Percentiles rank a stretch among this genome's conserved stretches.
Conservation (phyloP, 2,888 invertebrate genomes). For the Euzophera pinguis region DNA sequence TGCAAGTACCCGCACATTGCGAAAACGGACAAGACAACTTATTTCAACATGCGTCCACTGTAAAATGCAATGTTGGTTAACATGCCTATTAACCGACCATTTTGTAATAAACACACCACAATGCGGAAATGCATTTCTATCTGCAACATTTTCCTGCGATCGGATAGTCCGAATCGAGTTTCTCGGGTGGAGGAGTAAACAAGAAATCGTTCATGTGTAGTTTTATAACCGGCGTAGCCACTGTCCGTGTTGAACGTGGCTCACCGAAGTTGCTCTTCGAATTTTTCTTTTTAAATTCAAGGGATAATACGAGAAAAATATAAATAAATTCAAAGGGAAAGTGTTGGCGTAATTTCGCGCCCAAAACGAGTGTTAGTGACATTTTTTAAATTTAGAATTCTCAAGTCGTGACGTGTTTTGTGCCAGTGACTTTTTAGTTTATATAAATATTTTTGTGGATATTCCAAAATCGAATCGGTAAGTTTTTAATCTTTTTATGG, state of each 20-base stretch:
- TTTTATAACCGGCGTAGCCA: constrained; percentile 67
- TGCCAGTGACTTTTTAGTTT: constrained; percentile 53
- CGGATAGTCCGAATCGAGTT: constrained; percentile 44
- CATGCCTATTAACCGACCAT: constrained; percentile 50
- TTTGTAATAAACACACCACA: constrained; percentile 46
- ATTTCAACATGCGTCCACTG: constrained; percentile 34
- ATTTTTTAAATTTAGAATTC: constrained; percentile 30
- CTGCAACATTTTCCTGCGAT: constrained; percentile 49
- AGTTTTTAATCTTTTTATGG: constrained; percentile 23
- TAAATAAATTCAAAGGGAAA: constrained; percentile 12
- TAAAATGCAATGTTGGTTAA: constrained; percentile 35
- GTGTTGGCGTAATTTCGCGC: constrained; percentile 37
- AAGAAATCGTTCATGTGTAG: constrained; percentile 41
- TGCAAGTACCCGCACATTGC: constrained; percentile 35
- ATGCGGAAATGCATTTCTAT: constrained; percentile 53
- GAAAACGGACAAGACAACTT: constrained; percentile 46
- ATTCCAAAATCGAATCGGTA: constrained; percentile 20
- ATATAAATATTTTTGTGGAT: constrained; percentile 21
- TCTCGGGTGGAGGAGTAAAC: constrained; percentile 56
- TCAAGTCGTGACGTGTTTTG: constrained; percentile 25
- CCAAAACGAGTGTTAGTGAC: constrained; percentile 51
- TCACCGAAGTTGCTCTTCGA: constrained; percentile 28
- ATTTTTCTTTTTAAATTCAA: constrained; percentile 14
- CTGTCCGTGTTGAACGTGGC: constrained; percentile 66
- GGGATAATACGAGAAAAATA: constrained; percentile 10